Evolutionary conservation across 2,113 vertebrate genomes (phyloP).

Genomic region (Cathartes aura): DNA sequence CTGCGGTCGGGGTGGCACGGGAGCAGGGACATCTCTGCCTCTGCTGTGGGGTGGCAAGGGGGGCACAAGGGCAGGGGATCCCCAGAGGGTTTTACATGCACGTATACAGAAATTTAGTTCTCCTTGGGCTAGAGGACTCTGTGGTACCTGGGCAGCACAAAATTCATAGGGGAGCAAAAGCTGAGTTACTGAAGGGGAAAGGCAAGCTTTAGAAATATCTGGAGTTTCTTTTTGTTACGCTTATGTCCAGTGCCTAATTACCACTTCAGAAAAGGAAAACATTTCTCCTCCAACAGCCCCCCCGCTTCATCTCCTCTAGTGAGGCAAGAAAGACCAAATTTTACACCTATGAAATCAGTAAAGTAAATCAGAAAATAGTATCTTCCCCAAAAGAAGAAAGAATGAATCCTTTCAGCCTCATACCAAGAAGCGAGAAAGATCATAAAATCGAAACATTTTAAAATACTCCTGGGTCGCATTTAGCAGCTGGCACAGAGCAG

Average conservation of each 20-base stretch:
- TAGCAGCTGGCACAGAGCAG: slow-evolving; percentile 14
- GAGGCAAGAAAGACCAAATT: background rate
- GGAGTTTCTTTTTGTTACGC: background rate
- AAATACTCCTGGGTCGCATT: background rate
- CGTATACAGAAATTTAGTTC: background rate
- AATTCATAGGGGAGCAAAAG: background rate
- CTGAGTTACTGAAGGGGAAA: background rate
- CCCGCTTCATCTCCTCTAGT: background rate
- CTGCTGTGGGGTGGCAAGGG: background rate
- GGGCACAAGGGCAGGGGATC: background rate
- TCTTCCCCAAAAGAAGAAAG: background rate
- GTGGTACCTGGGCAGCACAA: background rate
- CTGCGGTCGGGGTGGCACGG: rapidly evolving
- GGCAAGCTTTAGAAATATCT: background rate
- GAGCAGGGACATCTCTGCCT: background rate
- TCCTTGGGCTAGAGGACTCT: background rate
- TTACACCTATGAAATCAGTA: background rate
- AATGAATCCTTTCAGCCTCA: background rate
- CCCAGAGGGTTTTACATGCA: background rate
- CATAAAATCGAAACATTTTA: background rate
- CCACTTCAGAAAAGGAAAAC: background rate
- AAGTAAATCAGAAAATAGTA: background rate
- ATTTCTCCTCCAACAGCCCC: background rate
- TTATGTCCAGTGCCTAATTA: background rate
- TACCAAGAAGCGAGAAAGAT: background rate